Base-by-base conservation (phyloP, 1,140 invertebrate genomes). In the Calliphora vicina region DNA sequence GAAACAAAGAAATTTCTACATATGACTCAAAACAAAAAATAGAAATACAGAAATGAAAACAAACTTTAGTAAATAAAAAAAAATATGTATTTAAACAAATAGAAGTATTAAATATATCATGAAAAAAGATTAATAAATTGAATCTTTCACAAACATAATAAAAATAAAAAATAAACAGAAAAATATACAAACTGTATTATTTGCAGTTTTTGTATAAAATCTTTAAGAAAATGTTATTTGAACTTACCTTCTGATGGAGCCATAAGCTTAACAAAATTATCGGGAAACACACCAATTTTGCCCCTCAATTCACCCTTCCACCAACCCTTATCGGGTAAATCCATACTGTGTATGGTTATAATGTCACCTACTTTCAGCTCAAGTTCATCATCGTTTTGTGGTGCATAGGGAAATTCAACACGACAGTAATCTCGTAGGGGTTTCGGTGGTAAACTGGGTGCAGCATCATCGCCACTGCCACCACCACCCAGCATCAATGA, bases 281-380 rank as follows among this genome's bases (percentile, higher is more conserved):
- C 98, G 4, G 98, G 98, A 90, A 99, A 99, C 1, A 99, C 93
- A 0, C 98, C 98, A 80, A 97, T 91, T 89, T 94, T 94, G 35
- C 97, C 98, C 85, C 95, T 94, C 0, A 98, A 86, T 92, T 99
- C 98, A 76, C 98, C 98, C 91, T 95, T 95, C 98, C 98, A 99
- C 98, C 98, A 99, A 61, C 97, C 97, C 84, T 96, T 95, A 91
- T 99, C 98, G 72, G 96, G 96, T 50, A 96, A 94, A 86, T 98
- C 95, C 92, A 95, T 97, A 42, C 94, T 95, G 45, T 99, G 91
- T 82, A 99, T 93, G 9, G 94, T 96, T 84, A 99, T 95, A 20
- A 98, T 92, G 87, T 99, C 97, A 42, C 97, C 97, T 90, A 97
- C 96, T 83, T 93, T 93, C 42, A 99, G 91, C 2, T 95, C 95